These are phyloP conservation scores for Anolis carolinensis DNA, from an alignment of 2,113 vertebrate genomes.

Conservation along the genomic window DNA sequence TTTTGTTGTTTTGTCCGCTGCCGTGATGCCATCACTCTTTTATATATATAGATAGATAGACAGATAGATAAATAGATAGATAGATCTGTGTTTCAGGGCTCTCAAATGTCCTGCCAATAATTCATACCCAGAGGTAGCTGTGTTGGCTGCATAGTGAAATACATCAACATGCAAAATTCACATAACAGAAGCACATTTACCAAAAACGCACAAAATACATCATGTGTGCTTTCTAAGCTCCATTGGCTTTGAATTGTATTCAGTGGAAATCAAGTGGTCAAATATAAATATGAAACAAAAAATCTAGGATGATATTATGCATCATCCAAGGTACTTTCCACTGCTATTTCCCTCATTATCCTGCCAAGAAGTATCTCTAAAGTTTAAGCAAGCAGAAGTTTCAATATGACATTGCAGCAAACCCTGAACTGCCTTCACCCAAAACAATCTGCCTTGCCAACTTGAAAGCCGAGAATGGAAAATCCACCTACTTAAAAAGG, in stretches of 20 bases:
- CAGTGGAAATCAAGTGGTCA: not conserved
- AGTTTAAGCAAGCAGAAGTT: not conserved
- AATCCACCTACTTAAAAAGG: not conserved
- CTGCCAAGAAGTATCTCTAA: not conserved
- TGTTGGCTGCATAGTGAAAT: too few species aligned
- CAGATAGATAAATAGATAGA: too few species aligned
- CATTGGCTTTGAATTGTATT: not conserved
- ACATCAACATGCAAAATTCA: too few species aligned
- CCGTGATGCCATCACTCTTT: too few species aligned
- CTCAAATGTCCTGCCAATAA: not conserved
- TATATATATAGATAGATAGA: too few species aligned
- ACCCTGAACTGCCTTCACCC: not conserved
- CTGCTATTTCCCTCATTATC: too few species aligned
- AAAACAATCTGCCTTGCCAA: not conserved
- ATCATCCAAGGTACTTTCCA: not conserved
- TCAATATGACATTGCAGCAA: not conserved
- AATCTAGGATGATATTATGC: not conserved
- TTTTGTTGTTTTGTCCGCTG: too few species aligned
- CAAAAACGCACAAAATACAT: too few species aligned
- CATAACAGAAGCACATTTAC: too few species aligned
- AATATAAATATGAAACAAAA: not conserved
- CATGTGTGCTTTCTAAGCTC: too few species aligned
- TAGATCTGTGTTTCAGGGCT: not conserved
- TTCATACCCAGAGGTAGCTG: too few species aligned
- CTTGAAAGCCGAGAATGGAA: not conserved